Base-by-base conservation (phyloP, 2,888 invertebrate genomes). In the Limnephilus lunatus region DNA sequence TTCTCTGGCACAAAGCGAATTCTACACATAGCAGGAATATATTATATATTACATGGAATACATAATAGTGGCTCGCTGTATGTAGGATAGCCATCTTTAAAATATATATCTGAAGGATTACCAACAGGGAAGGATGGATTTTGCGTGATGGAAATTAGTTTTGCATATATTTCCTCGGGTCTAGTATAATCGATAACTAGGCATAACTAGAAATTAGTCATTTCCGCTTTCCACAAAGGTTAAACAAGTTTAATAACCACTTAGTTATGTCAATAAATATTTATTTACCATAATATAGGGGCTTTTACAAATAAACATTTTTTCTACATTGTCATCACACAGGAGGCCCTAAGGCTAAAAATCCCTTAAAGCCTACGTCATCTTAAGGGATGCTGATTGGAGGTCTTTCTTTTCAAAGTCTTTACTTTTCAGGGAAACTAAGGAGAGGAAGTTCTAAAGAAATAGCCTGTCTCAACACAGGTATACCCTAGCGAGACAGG, bases 11-110 rank as follows among this genome's bases (percentile, higher is more conserved):
- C 86, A 86, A 86, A 86, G 86, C 48, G 86, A 86, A 86, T 86
- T 86, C 86, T 86, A 86, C 86, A 86, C 86, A 86, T 86, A 86
- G 44, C 86, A 48, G 48, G 86, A 86, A 86, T 86, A 86, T 86
- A 86, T 86, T 86, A 86, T 86, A 86, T 86, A 48, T 44, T 86
- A 44, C 48, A 86, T 48, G 30, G 86, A 86, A 86, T 86, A 86
- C 44, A 86, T 48, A 86, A 86, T 86, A 86, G n/a, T 86, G 86
- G 86, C 86, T 86, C 86, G 39, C 30, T 30, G 48, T 86, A 86
- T 14, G 48, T 86, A 48, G 48, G 86, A 86, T 86, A 86, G 86
- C 86, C 48, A 48, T 86, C 86, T 86, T 86, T 86, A 86, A 86
- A 86, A 86, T 48, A 86, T 9, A 68, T 86, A 86, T 86, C 86